Percentiles rank a stretch among this genome's conserved stretches.
Conservation (phyloP, 2,888 invertebrate species). For the Sarcophaga variegata region DNA sequence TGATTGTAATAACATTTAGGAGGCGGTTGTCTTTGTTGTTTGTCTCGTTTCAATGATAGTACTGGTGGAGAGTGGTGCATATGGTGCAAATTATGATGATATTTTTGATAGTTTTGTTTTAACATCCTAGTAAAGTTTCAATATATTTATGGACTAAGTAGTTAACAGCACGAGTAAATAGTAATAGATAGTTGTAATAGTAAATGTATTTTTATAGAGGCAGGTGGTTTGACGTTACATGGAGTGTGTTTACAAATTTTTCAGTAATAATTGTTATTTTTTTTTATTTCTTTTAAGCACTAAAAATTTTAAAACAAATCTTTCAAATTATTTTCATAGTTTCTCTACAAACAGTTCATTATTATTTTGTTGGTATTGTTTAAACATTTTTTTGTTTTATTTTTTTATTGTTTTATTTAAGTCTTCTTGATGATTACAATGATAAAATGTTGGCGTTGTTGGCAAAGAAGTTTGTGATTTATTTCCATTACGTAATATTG, state of each 20-base stretch:
- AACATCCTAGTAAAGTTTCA: conserved; percentile 42
- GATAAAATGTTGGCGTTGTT: background rate
- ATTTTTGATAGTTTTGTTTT: conserved; percentile 48
- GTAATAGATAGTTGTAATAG: background rate
- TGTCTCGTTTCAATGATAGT: conserved; percentile 73
- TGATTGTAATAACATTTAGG: conserved; percentile 29
- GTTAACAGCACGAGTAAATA: background rate
- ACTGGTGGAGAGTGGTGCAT: conserved; percentile 46
- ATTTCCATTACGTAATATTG: conserved; percentile 38
- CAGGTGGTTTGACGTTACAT: too few species aligned
- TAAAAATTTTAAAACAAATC: too few species aligned
- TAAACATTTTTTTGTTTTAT: background rate
- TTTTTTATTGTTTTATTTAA: background rate
- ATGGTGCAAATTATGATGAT: conserved; percentile 61
- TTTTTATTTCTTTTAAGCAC: too few species aligned
- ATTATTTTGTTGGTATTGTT: too few species aligned
- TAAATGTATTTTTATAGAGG: too few species aligned
- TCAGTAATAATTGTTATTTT: background rate
- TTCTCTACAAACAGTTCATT: too few species aligned
- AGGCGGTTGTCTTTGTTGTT: conserved; percentile 20
- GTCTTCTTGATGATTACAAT: background rate
- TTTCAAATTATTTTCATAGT: too few species aligned
- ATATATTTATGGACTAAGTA: background rate
- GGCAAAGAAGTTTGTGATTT: background rate
- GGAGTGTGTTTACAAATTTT: background rate